phyloP scores from a whole-genome alignment of 1,140 invertebrate species.

The Calliphora vicina region DNA sequence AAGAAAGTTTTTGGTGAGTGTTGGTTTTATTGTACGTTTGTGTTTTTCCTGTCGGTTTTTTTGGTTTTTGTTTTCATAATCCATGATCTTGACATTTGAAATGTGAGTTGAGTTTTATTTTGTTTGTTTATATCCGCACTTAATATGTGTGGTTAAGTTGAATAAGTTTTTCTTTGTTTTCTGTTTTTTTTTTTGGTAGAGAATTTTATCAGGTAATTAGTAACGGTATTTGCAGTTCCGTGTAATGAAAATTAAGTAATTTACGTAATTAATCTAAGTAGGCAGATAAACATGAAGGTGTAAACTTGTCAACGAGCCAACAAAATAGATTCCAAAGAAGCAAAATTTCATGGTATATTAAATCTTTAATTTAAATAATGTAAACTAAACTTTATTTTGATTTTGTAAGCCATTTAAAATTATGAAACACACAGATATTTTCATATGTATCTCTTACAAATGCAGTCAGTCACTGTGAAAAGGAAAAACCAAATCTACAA shows the following conservation, averaged over 20 bases:
- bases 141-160: neutral
- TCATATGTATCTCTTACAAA: no score
- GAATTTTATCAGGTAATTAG: neutral
- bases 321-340: no score
- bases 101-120: no score
- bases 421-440: no score
- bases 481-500: no score
- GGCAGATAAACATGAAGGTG: neutral
- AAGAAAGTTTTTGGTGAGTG: neutral
- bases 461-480: no score
- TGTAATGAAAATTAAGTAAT: neutral
- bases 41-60: neutral
- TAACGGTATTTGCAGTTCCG: neutral
- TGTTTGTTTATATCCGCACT: neutral
- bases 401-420: no score
- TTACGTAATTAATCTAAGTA: neutral
- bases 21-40: neutral
- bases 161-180: neutral
- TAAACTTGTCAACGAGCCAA: neutral
- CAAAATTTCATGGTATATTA: no score
- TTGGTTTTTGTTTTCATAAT: neutral
- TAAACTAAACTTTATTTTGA: no score
- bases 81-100: conserved; percentile 13
- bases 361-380: neutral
- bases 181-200: neutral